Evolutionary conservation across 2,113 vertebrate genomes (phyloP).

Genomic region (Lontra canadensis): DNA sequence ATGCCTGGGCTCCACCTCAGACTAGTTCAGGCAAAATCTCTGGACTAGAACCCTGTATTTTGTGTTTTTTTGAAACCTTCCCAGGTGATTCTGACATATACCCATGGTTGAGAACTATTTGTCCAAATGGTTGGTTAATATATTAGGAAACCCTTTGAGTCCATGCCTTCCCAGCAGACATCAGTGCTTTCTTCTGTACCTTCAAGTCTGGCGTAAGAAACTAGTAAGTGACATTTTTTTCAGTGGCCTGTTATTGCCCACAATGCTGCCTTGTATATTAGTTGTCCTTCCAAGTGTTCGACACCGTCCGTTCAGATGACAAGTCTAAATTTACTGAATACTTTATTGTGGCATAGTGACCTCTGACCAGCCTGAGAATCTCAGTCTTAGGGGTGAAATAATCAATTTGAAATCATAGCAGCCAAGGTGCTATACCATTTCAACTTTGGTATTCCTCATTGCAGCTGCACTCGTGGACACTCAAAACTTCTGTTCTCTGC

Average conservation of each 20-base stretch:
- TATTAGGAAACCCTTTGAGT: neutral
- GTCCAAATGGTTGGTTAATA: neutral
- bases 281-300: neutral
- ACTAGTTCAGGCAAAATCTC: neutral
- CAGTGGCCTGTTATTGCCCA: neutral
- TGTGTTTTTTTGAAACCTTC: neutral
- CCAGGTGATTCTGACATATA: neutral
- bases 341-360: neutral
- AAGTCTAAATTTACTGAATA: neutral
- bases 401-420: neutral
- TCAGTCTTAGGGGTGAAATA: conserved; percentile 13
- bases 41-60: neutral
- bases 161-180: neutral
- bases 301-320: neutral
- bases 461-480: neutral
- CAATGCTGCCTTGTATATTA: neutral
- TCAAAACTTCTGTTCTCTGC: neutral
- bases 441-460: neutral
- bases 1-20: neutral
- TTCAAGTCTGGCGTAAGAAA: conserved; percentile 2
- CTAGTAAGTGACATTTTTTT: neutral
- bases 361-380: neutral
- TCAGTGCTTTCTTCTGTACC: neutral
- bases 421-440: neutral
- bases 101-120: neutral